A percentile compares a stretch with the other conserved stretches of the same genome.
Conservation (phyloP, 2,888 invertebrate genomes). For the Drosophila barbarae region DNA sequence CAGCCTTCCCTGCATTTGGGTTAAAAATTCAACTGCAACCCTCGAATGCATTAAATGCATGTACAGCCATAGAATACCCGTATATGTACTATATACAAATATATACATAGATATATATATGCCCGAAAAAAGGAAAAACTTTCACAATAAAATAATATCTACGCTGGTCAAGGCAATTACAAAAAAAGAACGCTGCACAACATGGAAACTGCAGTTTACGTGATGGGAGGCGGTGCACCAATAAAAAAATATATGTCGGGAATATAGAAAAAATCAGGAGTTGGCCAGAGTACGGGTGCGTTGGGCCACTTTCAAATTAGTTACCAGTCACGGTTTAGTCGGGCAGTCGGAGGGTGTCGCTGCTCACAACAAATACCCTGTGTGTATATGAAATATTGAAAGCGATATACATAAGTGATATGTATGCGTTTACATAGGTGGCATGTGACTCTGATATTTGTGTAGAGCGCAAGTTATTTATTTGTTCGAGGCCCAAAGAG, state of each 20-base stretch:
- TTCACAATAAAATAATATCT: constrained; percentile 43
- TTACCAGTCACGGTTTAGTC: constrained; percentile 51
- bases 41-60: constrained; percentile 63
- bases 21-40: constrained; percentile 50
- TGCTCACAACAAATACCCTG: constrained; percentile 34
- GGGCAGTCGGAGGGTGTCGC: constrained; percentile 12
- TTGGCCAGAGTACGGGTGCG: constrained; percentile 6
- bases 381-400: constrained; percentile 44
- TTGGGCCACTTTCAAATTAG: constrained; percentile 60
- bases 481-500: constrained; percentile 20
- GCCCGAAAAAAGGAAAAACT: constrained; percentile 17
- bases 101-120: constrained; percentile 1
- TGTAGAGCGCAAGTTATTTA: constrained; percentile 31
- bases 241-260: constrained; percentile 29
- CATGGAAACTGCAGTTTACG: constrained; percentile 34
- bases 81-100: constrained; percentile 1
- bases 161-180: constrained; percentile 67
- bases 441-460: constrained; percentile 23
- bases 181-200: constrained; percentile 46
- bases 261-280: constrained; percentile 42
- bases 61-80: constrained; percentile 29
- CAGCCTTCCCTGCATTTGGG: constrained; percentile 25
- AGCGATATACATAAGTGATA: constrained; percentile 40
- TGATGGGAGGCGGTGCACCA: constrained; percentile 27
- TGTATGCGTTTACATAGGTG: constrained; percentile 31